Conservation (phyloP, 2,797 vertebrate genomes). For the Rhodeus uyekii region DNA sequence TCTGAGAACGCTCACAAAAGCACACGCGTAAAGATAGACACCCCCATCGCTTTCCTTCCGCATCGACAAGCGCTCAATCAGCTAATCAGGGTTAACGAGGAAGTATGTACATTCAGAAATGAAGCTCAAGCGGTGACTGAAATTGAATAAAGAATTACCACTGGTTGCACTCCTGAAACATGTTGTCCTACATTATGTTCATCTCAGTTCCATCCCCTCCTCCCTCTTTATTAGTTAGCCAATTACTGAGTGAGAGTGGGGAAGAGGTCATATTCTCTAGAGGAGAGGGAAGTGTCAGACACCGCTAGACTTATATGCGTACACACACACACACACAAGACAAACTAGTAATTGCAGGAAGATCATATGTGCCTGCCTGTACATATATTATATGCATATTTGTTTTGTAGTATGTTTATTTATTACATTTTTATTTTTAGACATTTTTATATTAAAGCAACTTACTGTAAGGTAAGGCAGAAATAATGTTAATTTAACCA, state of each 20-base stretch:
- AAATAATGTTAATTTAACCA: background rate
- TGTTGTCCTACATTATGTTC: conserved; percentile 6
- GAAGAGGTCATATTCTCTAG: conserved; percentile 44
- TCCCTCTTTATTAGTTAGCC: conserved; percentile 53
- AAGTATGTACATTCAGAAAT: conserved; percentile 4
- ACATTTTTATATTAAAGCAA: background rate
- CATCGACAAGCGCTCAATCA: conserved; percentile 21
- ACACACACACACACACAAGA: conserved; percentile 25
- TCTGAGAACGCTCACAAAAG: conserved; percentile 14
- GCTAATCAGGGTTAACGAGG: conserved; percentile 32
- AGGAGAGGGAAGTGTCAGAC: conserved; percentile 52
- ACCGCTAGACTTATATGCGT: conserved; percentile 36
- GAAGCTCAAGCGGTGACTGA: background rate
- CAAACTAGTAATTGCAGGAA: background rate
- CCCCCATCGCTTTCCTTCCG: background rate
- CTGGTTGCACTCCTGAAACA: conserved; percentile 17
- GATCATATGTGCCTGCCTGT: background rate
- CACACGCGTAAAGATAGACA: background rate
- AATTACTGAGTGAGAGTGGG: conserved; percentile 47
- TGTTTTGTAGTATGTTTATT: background rate
- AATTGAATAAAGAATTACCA: conserved; percentile 30
- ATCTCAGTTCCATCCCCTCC: conserved; percentile 22
- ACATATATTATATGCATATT: background rate
- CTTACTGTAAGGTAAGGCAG: background rate
- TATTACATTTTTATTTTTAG: background rate